Base-by-base conservation (phyloP, 2,113 vertebrate genomes). In the Dipodomys stephensi region DNA sequence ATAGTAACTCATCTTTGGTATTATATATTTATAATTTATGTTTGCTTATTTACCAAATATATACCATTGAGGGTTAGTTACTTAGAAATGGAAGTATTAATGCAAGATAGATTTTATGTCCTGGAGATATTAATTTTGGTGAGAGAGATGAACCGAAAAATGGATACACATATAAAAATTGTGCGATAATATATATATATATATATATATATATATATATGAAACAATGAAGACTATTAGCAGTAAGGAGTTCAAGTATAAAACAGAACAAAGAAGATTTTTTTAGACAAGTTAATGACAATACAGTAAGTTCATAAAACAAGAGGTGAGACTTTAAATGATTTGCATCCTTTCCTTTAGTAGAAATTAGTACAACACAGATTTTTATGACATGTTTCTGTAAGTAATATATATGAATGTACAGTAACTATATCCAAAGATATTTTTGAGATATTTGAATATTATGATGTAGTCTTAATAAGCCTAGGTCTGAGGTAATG, bases 31-130 rank as follows among this genome's bases (percentile, higher is more conserved):
- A 10, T 44, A 57, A 2, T 57, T 85, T 82, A 18, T 79, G 25
- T 92, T 78, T 73, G 2, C 83, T 57, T 90, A 53, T 92, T 95
- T 87, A 84, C 5, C 13, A 73, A 85, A 67, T 6, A 64, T 64
- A 12, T 12, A 73, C 18, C 82, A 22, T 2, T 81, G 23, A 82
- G 5, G 6, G 27, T 92, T 81, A 67, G 15, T 60, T 84, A 65
- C 87, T 77, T 77, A 8, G 11, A 77, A 81, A 82, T 27, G 15
- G 57, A 81, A 7, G 0, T 60, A 57, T 4, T n/a, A 9, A 64
- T 15, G 9, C 57, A 8, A 25, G 20, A 6, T 15, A 23, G 62
- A 6, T 4, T 80, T 84, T 9, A 81, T 15, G 1, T n/a, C 16
- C 76, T 83, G 49, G 65, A 73, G 44, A 74, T 46, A 67, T 15